phyloP scores from a whole-genome alignment of 2,797 vertebrate genomes.

The Macropus fuliginosus region DNA sequence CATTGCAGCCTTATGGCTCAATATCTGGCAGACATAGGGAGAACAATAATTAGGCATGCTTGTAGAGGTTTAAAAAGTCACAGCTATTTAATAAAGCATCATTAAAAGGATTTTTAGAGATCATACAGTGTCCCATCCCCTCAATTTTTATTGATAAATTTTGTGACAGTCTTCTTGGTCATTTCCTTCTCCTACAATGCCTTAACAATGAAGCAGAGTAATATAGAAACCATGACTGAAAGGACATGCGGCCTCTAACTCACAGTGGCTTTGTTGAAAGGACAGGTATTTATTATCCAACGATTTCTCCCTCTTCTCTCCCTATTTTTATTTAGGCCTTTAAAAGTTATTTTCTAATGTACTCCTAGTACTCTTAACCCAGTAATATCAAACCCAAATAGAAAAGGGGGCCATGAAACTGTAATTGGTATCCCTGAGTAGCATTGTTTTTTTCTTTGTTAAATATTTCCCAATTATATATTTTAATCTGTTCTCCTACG shows the following conservation, averaged over 20 bases:
- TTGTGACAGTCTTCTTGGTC: no score
- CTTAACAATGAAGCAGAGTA: no score
- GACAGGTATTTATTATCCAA: background rate
- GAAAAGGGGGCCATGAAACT: background rate
- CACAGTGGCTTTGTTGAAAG: no score
- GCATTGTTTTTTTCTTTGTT: no score
- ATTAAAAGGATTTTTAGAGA: background rate
- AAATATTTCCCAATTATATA: background rate
- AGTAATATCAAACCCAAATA: background rate
- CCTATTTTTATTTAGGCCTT: background rate
- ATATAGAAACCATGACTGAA: no score
- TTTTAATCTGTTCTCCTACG: background rate
- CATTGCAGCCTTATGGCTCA: no score
- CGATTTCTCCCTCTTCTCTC: background rate
- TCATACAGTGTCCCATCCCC: background rate
- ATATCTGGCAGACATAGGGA: no score
- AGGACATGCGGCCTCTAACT: no score
- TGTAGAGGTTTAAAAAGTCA: background rate
- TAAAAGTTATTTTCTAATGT: background rate
- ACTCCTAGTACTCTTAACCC: background rate
- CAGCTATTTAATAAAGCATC: background rate
- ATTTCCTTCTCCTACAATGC: no score
- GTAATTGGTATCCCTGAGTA: background rate
- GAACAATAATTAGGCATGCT: background rate
- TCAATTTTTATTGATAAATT: background rate